Conservation (phyloP, 2,113 vertebrate species). For the Columba janthina region DNA sequence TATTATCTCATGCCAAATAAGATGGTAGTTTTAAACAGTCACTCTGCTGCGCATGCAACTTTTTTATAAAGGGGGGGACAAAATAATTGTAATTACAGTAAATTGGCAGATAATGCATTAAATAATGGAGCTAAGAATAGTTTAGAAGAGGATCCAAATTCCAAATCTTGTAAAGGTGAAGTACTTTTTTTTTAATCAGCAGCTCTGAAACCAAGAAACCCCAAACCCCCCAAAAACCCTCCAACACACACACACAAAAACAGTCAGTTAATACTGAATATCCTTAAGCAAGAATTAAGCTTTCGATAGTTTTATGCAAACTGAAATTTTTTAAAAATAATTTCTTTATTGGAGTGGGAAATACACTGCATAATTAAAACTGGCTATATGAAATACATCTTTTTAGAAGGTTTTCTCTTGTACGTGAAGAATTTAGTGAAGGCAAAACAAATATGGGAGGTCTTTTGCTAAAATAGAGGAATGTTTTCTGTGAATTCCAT, state of each 20-base stretch:
- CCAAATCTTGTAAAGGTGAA: neutral
- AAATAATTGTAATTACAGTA: neutral
- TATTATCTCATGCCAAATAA: neutral
- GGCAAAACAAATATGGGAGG: neutral
- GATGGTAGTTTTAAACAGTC: neutral
- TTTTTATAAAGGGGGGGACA: neutral
- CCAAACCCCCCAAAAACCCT: neutral
- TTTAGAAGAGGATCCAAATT: neutral
- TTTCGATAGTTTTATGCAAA: neutral
- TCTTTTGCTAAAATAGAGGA: neutral
- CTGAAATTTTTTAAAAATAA: neutral
- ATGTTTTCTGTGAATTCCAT: neutral
- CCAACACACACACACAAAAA: neutral
- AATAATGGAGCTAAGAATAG: neutral
- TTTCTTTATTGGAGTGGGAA: neutral
- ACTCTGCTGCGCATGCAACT: neutral
- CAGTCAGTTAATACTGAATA: neutral
- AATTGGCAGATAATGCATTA: neutral
- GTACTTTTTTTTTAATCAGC: neutral
- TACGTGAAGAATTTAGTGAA: neutral
- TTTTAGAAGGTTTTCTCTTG: neutral
- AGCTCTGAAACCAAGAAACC: neutral
- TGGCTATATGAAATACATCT: neutral
- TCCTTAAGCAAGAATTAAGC: neutral
- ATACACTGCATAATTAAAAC: neutral